Evolutionary conservation across 2,888 invertebrate genomes (phyloP).

Genomic region (Venustoraphidia nigricollis): DNA sequence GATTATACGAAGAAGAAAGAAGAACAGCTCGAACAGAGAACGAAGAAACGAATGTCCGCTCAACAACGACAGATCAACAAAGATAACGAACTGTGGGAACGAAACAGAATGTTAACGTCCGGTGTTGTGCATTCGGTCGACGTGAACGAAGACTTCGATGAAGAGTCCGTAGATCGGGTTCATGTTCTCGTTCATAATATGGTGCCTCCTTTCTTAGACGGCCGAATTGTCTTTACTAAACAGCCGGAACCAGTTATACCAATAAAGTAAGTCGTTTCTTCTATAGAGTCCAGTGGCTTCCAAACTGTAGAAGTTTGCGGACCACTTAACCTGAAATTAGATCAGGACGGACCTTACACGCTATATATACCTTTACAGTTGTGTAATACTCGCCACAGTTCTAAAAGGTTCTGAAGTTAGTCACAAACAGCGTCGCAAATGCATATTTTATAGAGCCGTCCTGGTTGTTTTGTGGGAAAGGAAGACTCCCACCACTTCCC

Average conservation of each 20-base stretch:
- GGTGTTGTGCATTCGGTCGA: slow-evolving; percentile 85
- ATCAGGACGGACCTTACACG: no score
- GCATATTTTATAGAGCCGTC: no score
- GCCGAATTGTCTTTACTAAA: slow-evolving; percentile 96
- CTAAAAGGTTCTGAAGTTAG: no score
- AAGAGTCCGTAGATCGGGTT: slow-evolving; percentile 87
- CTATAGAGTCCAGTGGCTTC: no score
- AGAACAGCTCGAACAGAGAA: slow-evolving; percentile 76
- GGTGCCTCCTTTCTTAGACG: slow-evolving; percentile 96
- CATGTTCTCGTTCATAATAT: slow-evolving; percentile 95
- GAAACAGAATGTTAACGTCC: slow-evolving; percentile 91
- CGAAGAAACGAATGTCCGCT: slow-evolving; percentile 86
- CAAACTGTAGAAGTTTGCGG: no score
- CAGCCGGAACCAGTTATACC: slow-evolving; percentile 99
- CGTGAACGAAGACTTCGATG: slow-evolving; percentile 85
- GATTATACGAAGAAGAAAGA: slow-evolving; percentile 91
- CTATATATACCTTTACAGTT: no score
- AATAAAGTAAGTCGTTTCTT: slow-evolving; percentile 36
- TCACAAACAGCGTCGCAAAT: no score
- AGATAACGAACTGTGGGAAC: slow-evolving; percentile 98
- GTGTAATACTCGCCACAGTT: no score
- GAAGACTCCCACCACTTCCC: no score
- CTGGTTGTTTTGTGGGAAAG: no score
- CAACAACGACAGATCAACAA: slow-evolving; percentile 94
- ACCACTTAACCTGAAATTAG: no score